Evolutionary conservation across 1,140 invertebrate genomes (phyloP).

Genomic region (Ectropis grisescens): DNA sequence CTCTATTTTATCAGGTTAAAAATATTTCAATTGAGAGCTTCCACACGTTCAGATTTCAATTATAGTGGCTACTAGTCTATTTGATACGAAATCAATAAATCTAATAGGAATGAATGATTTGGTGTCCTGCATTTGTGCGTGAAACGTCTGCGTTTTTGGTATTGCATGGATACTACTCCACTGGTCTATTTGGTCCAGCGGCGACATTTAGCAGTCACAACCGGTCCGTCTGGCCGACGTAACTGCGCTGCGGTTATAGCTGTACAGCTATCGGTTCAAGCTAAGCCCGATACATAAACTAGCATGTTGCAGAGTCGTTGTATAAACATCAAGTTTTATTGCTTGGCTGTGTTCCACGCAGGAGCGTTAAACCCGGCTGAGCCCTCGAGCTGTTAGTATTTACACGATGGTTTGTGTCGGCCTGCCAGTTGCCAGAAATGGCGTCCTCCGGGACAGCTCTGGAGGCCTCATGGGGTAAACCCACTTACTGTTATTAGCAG

Average conservation of each 20-base stretch:
- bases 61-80: background rate
- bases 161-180: too few species aligned
- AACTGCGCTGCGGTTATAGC: background rate
- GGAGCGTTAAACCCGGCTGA: constrained; percentile 43
- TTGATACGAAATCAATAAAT: too few species aligned
- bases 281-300: constrained; percentile 36
- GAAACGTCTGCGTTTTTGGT: too few species aligned
- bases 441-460: too few species aligned
- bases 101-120: too few species aligned
- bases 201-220: constrained; percentile 18
- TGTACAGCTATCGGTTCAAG: background rate
- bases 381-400: constrained; percentile 37
- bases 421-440: too few species aligned
- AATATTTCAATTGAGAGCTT: constrained; percentile 31
- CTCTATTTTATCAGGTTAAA: constrained; percentile 26
- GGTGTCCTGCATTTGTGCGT: constrained; percentile 4
- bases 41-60: constrained; percentile 6
- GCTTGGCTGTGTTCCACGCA: constrained; percentile 62
- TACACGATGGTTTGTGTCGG: constrained; percentile 39
- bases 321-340: constrained; percentile 67
- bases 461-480: too few species aligned
- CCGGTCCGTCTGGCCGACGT: constrained; percentile 10
- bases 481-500: too few species aligned
- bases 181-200: constrained; percentile 11
- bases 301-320: constrained; percentile 39